Conservation (phyloP, 2,113 vertebrate genomes). For the Brachirus orientalis region DNA sequence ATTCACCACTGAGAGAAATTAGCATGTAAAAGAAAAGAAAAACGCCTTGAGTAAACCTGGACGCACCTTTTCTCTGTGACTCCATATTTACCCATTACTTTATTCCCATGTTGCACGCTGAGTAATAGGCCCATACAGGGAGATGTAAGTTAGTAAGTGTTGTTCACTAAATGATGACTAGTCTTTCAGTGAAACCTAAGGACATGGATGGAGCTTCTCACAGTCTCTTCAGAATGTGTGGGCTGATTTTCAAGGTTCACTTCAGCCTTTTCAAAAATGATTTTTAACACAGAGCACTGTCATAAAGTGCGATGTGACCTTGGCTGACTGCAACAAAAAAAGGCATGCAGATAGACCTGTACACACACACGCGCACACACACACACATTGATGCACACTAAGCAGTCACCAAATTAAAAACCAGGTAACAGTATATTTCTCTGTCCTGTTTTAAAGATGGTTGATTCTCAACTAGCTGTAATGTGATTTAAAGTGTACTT, state of each 20-base stretch:
- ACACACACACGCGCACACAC: conserved; percentile 14
- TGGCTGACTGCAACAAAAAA: conserved; percentile 20
- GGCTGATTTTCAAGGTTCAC: conserved; percentile 33
- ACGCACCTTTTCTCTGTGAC: too few species aligned
- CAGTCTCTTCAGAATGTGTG: too few species aligned
- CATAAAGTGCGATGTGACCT: conserved; percentile 35
- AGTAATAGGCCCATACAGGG: neutral
- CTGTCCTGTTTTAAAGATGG: too few species aligned
- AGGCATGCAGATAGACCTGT: neutral
- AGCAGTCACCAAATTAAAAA: too few species aligned
- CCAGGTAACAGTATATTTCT: too few species aligned
- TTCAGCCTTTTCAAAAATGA: conserved; percentile 36
- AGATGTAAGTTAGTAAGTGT: neutral
- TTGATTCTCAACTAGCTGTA: too few species aligned
- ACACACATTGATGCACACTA: neutral
- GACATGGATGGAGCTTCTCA: neutral
- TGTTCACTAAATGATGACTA: neutral
- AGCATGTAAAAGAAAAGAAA: too few species aligned
- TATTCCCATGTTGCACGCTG: neutral
- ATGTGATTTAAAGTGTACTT: too few species aligned
- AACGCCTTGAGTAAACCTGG: too few species aligned
- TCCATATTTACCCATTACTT: too few species aligned
- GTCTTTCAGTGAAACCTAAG: neutral
- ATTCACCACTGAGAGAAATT: too few species aligned
- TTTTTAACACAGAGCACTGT: too few species aligned